These are phyloP conservation scores for Pyrocephalus nanus DNA, from an alignment of 2,797 vertebrate genomes.

Conservation along the genomic window DNA sequence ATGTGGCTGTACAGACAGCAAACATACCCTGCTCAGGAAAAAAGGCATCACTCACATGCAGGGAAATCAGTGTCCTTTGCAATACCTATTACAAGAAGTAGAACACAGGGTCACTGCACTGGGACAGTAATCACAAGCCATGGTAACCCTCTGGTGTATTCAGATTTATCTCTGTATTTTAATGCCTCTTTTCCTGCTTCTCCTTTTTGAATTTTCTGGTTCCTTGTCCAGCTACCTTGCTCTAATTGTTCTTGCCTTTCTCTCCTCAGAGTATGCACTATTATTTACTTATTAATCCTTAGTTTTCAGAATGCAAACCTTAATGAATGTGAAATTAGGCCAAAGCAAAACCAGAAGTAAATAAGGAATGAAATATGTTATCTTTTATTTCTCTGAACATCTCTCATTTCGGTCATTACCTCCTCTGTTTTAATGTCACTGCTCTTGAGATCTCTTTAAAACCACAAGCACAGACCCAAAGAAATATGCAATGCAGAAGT, in stretches of 20 bases:
- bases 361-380: not conserved
- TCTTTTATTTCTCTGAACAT: not conserved
- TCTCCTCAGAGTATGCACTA: not conserved
- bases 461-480: not conserved
- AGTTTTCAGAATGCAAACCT: not conserved
- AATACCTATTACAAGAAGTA: not conserved
- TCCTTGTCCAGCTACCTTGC: not conserved
- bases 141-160: not conserved
- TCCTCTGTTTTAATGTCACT: not conserved
- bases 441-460: not conserved
- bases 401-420: not conserved
- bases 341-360: not conserved
- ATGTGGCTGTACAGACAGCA: not conserved
- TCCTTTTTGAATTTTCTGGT: not conserved
- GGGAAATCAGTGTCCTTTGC: not conserved
- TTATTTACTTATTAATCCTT: not conserved
- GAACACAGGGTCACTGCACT: not conserved
- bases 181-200: not conserved
- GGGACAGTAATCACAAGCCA: not conserved
- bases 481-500: not conserved
- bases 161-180: not conserved
- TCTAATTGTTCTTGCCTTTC: not conserved
- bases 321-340: not conserved
- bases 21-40: not conserved
- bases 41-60: rapidly evolving